Base-by-base conservation (phyloP, 1,140 invertebrate species). In the Hypsibius dujardini region DNA sequence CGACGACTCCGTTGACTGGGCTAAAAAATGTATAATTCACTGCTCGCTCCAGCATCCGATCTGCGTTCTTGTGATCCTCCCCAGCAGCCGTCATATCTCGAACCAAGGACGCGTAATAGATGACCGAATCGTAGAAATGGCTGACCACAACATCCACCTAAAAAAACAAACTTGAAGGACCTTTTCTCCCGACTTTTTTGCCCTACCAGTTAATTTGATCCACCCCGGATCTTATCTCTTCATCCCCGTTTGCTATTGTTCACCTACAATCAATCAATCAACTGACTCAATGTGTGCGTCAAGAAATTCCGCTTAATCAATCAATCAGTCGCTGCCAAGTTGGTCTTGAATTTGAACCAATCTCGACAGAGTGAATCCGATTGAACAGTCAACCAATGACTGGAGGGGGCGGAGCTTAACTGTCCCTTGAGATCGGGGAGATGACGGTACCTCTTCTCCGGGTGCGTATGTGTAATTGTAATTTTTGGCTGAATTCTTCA, bases 1-100 rank as follows among this genome's bases (percentile, higher is more conserved):
- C 73, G 12, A 77, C 76, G 46, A 72, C 67, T 12, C 76, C 76
- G n/a, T 75, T 76, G 1, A 77, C 71, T 67, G 62, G 62, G 45
- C 62, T 67, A 7, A 7, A 15, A 67, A 67, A 67, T 3, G 12
- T 67, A 42, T 67, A 67, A 42, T 67, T 67, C 12, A 67, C 3
- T 7, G 42, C 45, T 42, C 7, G 7, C 3, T 67, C 45, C 12
- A 67, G 3, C 12, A 67, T 15, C 3, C 42, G 12, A 15, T 67
- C 62, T 7, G 42, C 62, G 45, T 67, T 42, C 12, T 12, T 12
- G 3, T 15, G 45, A 42, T 67, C 42, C 12, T 42, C 3, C 42
- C 62, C 42, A 7, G 42, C 12, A 15, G 12, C 12, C 3, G 42
- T 42, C 3, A 67, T 12, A 42, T 67, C 42, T 3, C 12, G 12